Percentiles rank a stretch among this genome's conserved stretches.
phyloP scores from a whole-genome alignment of 2,113 vertebrate species.

The Craseonycteris thonglongyai region DNA sequence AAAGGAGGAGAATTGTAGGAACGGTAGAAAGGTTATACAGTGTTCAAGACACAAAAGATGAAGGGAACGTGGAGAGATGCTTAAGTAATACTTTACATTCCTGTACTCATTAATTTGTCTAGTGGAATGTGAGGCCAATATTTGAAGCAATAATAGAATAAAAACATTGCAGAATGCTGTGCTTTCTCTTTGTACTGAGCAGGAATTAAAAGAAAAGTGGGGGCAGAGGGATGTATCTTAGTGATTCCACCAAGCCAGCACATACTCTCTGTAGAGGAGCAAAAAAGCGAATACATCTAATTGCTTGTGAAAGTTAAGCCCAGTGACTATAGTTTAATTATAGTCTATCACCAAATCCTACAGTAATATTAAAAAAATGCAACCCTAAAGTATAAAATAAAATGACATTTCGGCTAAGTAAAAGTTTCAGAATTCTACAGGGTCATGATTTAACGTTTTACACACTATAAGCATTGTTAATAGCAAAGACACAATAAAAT shows the following conservation, averaged over 20 bases:
- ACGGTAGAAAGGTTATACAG: not conserved
- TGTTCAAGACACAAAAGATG: not conserved
- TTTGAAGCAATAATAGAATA: slow-evolving; percentile 72
- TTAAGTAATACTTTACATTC: slow-evolving; percentile 13
- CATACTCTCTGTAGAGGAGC: slow-evolving; percentile 63
- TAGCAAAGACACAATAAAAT: slow-evolving; percentile 45
- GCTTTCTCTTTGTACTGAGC: slow-evolving; percentile 61
- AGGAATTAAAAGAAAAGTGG: slow-evolving; percentile 46
- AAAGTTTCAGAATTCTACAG: slow-evolving; percentile 49
- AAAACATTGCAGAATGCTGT: slow-evolving; percentile 61
- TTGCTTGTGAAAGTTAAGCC: slow-evolving; percentile 59
- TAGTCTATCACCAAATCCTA: slow-evolving; percentile 56
- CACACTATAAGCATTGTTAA: slow-evolving; percentile 26
- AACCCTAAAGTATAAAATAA: slow-evolving; percentile 61
- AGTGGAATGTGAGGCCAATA: slow-evolving; percentile 63
- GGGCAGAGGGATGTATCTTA: slow-evolving; percentile 20
- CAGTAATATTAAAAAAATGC: slow-evolving; percentile 53
- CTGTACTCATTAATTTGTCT: slow-evolving; percentile 42
- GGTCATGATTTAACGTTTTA: slow-evolving; percentile 59
- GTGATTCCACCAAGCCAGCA: slow-evolving; percentile 68
- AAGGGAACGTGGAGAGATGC: not conserved
- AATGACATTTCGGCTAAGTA: slow-evolving; percentile 36
- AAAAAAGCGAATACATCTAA: slow-evolving; percentile 67
- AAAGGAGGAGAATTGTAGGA: not conserved
- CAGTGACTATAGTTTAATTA: slow-evolving; percentile 73